Conservation (phyloP, 2,888 invertebrate genomes). For the Acanthosepion lycidas region DNA sequence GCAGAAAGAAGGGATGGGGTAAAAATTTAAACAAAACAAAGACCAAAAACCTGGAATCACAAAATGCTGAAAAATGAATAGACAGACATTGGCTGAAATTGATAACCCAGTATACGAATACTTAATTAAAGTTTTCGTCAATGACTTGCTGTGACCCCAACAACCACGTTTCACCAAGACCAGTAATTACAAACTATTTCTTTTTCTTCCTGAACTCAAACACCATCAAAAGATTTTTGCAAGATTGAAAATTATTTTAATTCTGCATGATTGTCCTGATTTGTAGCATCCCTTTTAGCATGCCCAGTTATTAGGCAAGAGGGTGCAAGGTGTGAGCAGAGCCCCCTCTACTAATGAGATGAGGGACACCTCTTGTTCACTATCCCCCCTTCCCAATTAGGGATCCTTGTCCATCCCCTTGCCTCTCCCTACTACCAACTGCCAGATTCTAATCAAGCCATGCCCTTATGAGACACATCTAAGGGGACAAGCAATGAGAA, state of each 20-base stretch:
- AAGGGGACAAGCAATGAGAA: neutral
- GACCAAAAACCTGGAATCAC: no score
- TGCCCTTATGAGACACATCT: conserved; percentile 1
- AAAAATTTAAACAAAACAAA: neutral
- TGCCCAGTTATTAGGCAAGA: conserved; percentile 21
- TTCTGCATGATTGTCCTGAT: conserved; percentile 33
- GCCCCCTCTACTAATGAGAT: conserved; percentile 33
- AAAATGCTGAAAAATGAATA: neutral
- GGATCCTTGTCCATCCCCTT: neutral
- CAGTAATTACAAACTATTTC: conserved; percentile 1
- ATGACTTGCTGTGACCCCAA: neutral
- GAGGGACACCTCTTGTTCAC: neutral
- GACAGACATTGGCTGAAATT: neutral
- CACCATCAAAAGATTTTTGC: conserved; percentile 33
- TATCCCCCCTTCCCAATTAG: neutral
- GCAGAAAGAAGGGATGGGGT: neutral
- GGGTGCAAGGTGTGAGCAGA: conserved; percentile 21
- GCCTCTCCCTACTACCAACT: neutral
- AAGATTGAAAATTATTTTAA: conserved; percentile 33
- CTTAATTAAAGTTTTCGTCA: conserved; percentile 33
- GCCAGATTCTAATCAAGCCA: conserved; percentile 5
- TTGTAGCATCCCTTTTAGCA: neutral
- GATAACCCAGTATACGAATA: neutral
- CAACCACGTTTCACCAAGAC: neutral
- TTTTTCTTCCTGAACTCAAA: neutral